These are phyloP conservation scores for Stegodyphus dumicola DNA, from an alignment of 1,140 invertebrate genomes.

Conservation along the genomic window DNA sequence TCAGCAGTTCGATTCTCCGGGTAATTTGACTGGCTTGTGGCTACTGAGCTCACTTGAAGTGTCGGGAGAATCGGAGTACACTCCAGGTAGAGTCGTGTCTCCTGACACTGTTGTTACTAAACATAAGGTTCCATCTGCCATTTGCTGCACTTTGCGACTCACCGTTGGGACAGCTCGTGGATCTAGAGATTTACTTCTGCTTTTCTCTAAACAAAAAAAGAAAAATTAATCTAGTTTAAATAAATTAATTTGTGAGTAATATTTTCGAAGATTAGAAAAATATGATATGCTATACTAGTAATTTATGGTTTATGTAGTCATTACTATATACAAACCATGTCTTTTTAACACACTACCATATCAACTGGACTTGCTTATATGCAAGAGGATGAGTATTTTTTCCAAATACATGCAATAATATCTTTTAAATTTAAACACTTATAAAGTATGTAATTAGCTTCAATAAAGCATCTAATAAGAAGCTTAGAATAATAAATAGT, in stretches of 20 bases:
- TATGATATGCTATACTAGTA: background rate
- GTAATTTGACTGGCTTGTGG: conserved; percentile 49
- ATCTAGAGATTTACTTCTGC: conserved; percentile 28
- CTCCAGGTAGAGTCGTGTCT: conserved; percentile 42
- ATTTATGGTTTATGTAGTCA: no score
- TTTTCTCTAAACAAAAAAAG: conserved; percentile 26
- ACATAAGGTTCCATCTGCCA: conserved; percentile 45
- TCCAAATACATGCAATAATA: no score
- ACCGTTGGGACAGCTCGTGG: conserved; percentile 29
- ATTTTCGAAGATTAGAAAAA: background rate
- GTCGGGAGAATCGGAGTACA: conserved; percentile 54
- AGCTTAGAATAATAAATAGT: no score
- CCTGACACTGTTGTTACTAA: conserved; percentile 56
- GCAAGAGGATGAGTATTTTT: no score
- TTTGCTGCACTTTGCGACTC: conserved; percentile 50
- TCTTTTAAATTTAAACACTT: no score
- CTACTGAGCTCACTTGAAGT: conserved; percentile 45
- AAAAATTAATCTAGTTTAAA: background rate
- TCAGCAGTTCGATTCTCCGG: conserved; percentile 53
- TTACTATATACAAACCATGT: no score
- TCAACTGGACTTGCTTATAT: no score
- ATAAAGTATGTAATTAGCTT: no score
- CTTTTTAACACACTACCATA: no score
- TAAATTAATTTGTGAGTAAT: background rate
- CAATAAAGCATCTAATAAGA: no score